These are phyloP conservation scores for Ectemnius cavifrons DNA, from an alignment of 2,888 invertebrate species.

Conservation along the genomic window DNA sequence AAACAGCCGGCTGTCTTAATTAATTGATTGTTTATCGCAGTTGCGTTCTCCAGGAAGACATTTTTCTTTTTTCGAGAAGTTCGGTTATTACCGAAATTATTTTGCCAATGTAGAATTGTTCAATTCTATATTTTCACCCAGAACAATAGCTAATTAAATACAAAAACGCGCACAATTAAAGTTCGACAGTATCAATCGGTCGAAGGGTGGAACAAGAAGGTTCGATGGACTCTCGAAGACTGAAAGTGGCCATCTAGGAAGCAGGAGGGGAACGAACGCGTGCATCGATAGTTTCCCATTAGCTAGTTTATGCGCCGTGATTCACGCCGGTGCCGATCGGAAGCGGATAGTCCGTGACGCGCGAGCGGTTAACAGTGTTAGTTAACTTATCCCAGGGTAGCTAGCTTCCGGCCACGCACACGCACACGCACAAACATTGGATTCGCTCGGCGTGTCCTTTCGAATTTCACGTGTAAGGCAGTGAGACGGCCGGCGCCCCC, in stretches of 20 bases:
- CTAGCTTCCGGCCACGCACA: conserved; percentile 7
- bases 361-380: conserved; percentile 14
- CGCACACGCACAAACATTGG: neutral
- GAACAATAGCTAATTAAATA: too few species aligned
- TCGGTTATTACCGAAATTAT: too few species aligned
- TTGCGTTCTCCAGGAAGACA: conserved; percentile 12
- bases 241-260: conserved; percentile 49
- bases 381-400: conserved; percentile 1
- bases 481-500: conserved; percentile 11
- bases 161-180: too few species aligned
- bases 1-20: conserved; percentile 58
- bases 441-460: conserved; percentile 30
- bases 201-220: neutral
- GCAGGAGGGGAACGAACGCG: neutral
- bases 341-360: conserved; percentile 17
- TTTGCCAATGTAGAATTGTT: too few species aligned
- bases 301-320: conserved; percentile 55
- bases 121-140: too few species aligned
- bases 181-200: too few species aligned
- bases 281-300: conserved; percentile 36
- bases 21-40: conserved; percentile 53
- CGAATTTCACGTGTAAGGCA: neutral
- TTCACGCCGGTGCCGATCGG: conserved; percentile 53
- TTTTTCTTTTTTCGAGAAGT: too few species aligned
- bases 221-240: conserved; percentile 34